Base-by-base conservation (phyloP, 2,113 vertebrate genomes). In the Ophthalmolycus amberensis region DNA sequence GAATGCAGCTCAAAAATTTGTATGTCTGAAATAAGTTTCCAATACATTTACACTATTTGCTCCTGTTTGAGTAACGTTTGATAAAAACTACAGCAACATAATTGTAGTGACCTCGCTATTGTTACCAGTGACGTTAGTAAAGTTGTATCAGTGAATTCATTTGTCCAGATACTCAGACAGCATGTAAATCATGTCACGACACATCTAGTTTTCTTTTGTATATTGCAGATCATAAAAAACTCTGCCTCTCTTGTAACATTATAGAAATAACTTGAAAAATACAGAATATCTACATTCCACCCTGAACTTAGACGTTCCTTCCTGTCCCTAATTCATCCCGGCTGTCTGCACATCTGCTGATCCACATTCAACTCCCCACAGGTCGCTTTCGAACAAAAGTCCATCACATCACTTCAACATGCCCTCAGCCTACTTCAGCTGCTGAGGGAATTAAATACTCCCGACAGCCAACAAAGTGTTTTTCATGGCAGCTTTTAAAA, bases 281-380 rank as follows among this genome's bases (percentile, higher is more conserved):
- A 65, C 4, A 14, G 9, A 75, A 74, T 15, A 37, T 68, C 18
- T 12, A 6, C 38, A 75, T 42, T 54, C 34, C 22, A 15, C 59
- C 62, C 34, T 56, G 1, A 27, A 32, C 29, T 64, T 18, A 54
- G 77, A 56, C 2, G 11, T 37, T 85, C 67, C 77, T 48, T 52
- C 25, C 54, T 56, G 68, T 77, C 85, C 71, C 71, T 69, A 77
- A 76, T 83, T 85, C 71, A 52, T 85, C 74, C 84, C 75, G 37
- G 72, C 80, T 63, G 80, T 66, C 74, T 71, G 84, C 84, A 90
- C 91, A 90, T 91, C 91, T 89, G 87, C 82, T 88, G 76, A 82
- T 56, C 81, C 68, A 76, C 59, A 73, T 64, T 71, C 38, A 74
- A 69, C 52, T 89, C 84, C 90, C 83, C 72, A 77, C 29, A 84